Percentiles rank a stretch among this genome's conserved stretches.
These are phyloP conservation scores for Brachyopa scutellaris DNA, from an alignment of 2,888 invertebrate species.

Conservation along the genomic window DNA sequence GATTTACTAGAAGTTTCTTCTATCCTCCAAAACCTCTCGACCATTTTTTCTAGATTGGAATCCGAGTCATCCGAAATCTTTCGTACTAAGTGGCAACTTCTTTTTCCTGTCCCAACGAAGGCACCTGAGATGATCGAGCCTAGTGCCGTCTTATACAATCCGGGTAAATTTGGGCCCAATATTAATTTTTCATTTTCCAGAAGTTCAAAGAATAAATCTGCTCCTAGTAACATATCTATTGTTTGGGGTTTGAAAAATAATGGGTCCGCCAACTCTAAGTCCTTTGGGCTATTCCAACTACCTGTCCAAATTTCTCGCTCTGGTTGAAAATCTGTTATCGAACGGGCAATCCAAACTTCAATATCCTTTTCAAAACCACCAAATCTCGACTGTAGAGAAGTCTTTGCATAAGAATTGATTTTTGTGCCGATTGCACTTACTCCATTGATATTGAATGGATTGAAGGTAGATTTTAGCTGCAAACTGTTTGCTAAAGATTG, in stretches of 20 bases:
- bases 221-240: too few relatives aligned
- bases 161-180: background rate
- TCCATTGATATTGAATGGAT: background rate
- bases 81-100: background rate
- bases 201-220: slow-evolving; percentile 11
- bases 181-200: background rate
- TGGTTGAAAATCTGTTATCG: slow-evolving; percentile 6
- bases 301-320: background rate
- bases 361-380: background rate
- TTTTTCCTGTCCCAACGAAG: background rate
- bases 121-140: background rate
- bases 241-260: slow-evolving; percentile 5
- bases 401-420: background rate
- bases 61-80: background rate
- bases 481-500: background rate
- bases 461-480: background rate
- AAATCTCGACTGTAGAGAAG: background rate
- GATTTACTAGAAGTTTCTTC: background rate
- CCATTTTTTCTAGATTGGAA: background rate
- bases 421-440: background rate
- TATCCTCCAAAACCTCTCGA: slow-evolving; percentile 5
- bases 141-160: background rate
- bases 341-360: slow-evolving; percentile 9
- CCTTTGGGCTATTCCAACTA: slow-evolving; percentile 10
- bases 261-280: background rate